phyloP scores from a whole-genome alignment of 2,113 vertebrate genomes.

The Fukomys damarensis region DNA sequence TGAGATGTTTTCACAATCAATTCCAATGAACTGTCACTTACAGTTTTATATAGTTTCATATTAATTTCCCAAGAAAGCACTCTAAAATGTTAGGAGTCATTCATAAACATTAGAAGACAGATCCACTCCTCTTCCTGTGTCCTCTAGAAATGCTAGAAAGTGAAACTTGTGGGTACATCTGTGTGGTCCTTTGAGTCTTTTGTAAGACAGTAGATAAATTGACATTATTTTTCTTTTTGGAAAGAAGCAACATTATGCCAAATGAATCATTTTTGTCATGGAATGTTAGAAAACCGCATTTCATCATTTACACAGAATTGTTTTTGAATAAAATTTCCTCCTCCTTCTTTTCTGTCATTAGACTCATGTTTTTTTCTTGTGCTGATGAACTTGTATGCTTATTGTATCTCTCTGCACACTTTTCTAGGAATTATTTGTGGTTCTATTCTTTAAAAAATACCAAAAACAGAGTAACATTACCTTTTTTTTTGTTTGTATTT shows the following conservation, averaged over 20 bases:
- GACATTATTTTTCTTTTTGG: neutral
- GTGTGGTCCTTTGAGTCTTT: neutral
- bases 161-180: neutral
- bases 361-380: neutral
- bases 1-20: constrained; percentile 85
- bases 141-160: neutral
- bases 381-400: neutral
- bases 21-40: neutral
- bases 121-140: neutral
- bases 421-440: neutral
- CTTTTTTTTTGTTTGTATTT: too few relatives aligned
- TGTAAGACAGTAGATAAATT: neutral
- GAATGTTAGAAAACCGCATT: constrained; percentile 5
- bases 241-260: neutral
- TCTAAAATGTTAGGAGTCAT: neutral
- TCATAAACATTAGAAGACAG: neutral
- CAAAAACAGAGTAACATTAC: neutral
- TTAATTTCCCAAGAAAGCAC: neutral
- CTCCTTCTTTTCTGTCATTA: neutral
- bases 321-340: constrained; percentile 27
- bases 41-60: neutral
- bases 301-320: neutral
- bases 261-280: neutral
- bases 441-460: neutral
- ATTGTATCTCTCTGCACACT: neutral